These are phyloP conservation scores for Trichonephila clavipes DNA, from an alignment of 1,140 invertebrate genomes.

Conservation along the genomic window DNA sequence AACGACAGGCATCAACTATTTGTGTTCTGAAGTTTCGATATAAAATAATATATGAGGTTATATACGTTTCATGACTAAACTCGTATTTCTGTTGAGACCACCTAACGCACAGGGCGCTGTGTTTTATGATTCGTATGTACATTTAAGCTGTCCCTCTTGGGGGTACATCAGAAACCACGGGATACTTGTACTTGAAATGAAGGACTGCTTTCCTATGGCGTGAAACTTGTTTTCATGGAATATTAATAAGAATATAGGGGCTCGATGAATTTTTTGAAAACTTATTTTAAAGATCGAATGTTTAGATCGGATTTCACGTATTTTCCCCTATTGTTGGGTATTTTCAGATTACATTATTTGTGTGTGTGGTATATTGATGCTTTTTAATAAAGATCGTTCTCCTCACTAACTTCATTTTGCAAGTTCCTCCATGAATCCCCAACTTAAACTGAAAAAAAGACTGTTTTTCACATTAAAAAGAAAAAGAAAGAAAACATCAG, in stretches of 20 bases:
- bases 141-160: conserved; percentile 50
- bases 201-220: conserved; percentile 67
- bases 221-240: conserved; percentile 61
- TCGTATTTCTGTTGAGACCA: conserved; percentile 64
- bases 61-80: conserved; percentile 47
- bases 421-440: too few species aligned
- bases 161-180: conserved; percentile 51
- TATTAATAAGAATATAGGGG: conserved; percentile 72
- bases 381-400: too few species aligned
- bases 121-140: conserved; percentile 71
- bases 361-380: too few species aligned
- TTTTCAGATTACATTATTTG: neutral
- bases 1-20: neutral
- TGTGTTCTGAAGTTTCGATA: conserved; percentile 24
- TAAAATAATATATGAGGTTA: conserved; percentile 63
- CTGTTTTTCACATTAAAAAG: too few species aligned
- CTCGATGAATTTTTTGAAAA: conserved; percentile 20
- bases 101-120: conserved; percentile 38
- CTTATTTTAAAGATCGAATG: neutral
- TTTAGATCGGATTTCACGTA: neutral
- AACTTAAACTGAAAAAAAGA: too few species aligned
- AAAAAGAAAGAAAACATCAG: too few species aligned
- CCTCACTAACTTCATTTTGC: too few species aligned
- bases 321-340: neutral
- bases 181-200: conserved; percentile 74